Percentiles rank a stretch among this genome's conserved stretches.
Evolutionary conservation across 2,888 invertebrate genomes (phyloP).

Genomic region (Hyalella azteca): DNA sequence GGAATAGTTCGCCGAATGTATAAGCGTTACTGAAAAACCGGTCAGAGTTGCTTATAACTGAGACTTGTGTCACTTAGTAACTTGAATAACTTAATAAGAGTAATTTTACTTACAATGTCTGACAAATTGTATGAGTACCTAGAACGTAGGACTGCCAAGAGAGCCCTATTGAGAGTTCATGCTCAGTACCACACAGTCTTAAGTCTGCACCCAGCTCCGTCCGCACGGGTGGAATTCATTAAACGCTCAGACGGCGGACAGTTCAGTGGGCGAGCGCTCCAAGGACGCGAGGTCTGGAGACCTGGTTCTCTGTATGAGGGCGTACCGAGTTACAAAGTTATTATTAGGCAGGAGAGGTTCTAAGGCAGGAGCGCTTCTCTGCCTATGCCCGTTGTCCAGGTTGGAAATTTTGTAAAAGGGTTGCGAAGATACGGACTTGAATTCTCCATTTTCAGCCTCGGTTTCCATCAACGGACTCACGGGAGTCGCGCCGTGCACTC

Average conservation of each 20-base stretch:
- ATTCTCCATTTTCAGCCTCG: not conserved
- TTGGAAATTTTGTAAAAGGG: not conserved
- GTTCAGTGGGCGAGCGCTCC: not conserved
- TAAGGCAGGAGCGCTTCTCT: conserved; percentile 49
- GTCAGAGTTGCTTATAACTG: no score
- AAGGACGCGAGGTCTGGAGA: not conserved
- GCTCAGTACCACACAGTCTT: no score
- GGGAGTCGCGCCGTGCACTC: not conserved
- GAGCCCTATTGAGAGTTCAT: no score
- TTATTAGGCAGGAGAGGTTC: conserved; percentile 53
- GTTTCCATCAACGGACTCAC: not conserved
- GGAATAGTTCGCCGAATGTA: no score
- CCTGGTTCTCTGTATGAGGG: not conserved
- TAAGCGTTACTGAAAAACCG: no score
- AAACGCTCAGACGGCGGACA: not conserved
- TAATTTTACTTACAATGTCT: no score
- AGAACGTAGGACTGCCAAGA: no score
- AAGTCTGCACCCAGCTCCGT: no score
- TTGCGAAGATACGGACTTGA: not conserved
- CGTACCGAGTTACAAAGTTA: conserved; percentile 48
- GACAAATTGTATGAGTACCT: no score
- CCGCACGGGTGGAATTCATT: no score
- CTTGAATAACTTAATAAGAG: no score
- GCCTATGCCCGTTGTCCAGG: conserved; percentile 44
- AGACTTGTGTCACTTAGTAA: no score